A percentile compares a stretch with the other conserved stretches of the same genome.
phyloP scores from a whole-genome alignment of 2,888 invertebrate genomes.

The Gerris lacustris region DNA sequence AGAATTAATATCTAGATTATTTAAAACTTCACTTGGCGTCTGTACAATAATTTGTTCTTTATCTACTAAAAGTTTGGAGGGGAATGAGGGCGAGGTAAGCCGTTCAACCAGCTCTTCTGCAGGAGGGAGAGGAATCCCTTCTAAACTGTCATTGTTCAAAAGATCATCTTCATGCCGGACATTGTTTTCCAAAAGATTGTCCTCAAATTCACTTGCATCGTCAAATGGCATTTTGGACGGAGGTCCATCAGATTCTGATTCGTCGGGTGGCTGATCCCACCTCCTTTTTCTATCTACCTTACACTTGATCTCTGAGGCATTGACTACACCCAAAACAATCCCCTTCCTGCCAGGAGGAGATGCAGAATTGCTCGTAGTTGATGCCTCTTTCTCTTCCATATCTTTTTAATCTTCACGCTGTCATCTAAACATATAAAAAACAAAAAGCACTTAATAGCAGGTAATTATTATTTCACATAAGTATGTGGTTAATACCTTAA shows the following conservation, averaged over 20 bases:
- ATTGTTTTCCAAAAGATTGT: neutral
- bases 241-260: constrained; percentile 3
- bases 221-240: neutral
- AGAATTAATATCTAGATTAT: neutral
- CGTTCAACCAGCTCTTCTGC: neutral
- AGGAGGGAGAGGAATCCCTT: neutral
- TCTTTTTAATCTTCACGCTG: constrained; percentile 1
- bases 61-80: neutral
- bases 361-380: neutral
- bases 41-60: neutral
- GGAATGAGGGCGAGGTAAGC: neutral
- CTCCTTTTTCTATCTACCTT: constrained; percentile 23
- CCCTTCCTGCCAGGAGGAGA: constrained; percentile 15
- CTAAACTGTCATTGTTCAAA: neutral
- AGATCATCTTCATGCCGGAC: neutral
- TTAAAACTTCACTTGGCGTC: neutral
- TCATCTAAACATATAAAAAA: constrained; percentile 8
- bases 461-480: too few species aligned
- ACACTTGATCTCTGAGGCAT: constrained; percentile 23
- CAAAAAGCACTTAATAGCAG: too few species aligned
- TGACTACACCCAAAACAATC: constrained; percentile 23
- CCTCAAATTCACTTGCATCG: neutral
- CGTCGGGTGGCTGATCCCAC: constrained; percentile 25
- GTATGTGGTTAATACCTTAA: too few species aligned
- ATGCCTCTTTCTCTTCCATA: constrained; percentile 9